Evolutionary conservation across 2,888 invertebrate species (phyloP).

Genomic region (Sminthurinus aureus): DNA sequence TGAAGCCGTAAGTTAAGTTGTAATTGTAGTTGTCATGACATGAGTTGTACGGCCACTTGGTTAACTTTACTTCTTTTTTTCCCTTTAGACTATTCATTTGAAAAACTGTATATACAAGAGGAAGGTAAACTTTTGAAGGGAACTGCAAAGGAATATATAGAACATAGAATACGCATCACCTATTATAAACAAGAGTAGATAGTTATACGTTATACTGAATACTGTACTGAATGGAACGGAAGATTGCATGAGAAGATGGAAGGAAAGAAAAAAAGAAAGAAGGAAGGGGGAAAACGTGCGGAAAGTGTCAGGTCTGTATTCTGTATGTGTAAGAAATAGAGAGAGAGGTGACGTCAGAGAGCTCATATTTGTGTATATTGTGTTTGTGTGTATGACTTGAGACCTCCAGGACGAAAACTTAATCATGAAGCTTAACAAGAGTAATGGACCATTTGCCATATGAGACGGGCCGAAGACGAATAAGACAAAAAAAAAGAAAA

Average conservation of each 20-base stretch:
- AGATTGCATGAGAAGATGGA: not conserved
- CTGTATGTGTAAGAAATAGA: not conserved
- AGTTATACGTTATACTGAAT: no score
- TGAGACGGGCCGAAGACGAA: constrained; percentile 22
- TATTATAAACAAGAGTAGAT: no score
- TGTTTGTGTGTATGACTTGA: constrained; percentile 11
- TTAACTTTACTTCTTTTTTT: not conserved
- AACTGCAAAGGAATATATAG: not conserved
- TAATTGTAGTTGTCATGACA: not conserved
- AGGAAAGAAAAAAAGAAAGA: not conserved
- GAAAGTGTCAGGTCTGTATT: constrained; percentile 38
- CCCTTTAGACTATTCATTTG: not conserved
- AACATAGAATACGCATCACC: no score
- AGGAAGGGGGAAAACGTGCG: constrained; percentile 24
- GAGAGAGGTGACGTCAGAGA: no score
- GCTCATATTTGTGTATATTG: not conserved
- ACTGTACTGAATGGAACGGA: no score
- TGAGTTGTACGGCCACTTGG: not conserved
- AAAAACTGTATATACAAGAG: not conserved
- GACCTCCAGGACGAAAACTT: constrained; percentile 41
- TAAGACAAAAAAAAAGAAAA: constrained; percentile 26
- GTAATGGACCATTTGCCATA: constrained; percentile 32
- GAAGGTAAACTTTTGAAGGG: not conserved
- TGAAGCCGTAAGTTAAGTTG: not conserved
- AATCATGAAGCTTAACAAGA: constrained; percentile 36